Base-by-base conservation (phyloP, 2,113 vertebrate genomes). In the Sebastes fasciatus region DNA sequence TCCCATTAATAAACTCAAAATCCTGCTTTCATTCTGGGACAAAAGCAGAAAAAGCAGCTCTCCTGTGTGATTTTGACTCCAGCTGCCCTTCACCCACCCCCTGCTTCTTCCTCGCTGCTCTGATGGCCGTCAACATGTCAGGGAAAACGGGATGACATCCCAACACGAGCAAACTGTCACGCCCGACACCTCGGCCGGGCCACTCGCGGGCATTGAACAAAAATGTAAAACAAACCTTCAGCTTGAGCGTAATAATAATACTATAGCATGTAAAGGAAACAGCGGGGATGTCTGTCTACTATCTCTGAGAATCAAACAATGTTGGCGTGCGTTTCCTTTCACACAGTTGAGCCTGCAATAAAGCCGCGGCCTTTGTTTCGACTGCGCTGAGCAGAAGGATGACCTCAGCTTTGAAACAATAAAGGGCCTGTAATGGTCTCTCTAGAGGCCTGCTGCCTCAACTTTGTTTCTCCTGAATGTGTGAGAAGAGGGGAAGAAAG, bases 401-500 rank as follows among this genome's bases (percentile, higher is more conserved):
- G 98, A 99, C 98, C 97, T 99, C 97, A 99, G 97, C 97, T 96
- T 95, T 96, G 96, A 97, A 98, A 98, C 97, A 98, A 98, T 98
- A 97, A 97, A 96, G 96, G 95, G 96, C 96, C 97, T 97, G 96
- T 97, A 97, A 97, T 96, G 96, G 96, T 94, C 96, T 97, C 97
- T 97, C 97, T 92, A 95, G 97, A 97, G 97, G 95, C 96, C 96
- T 92, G 95, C 96, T 95, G 97, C 95, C 96, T 96, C 96, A 97
- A 98, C 97, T 98, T 97, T 97, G 96, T 96, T 97, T 96, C 97
- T 97, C 95, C 96, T 97, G 94, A 96, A 96, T 78, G 86, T 91
- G 91, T 86, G 89, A 90, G 85, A 87, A 90, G 82, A 86, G 79
- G 82, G 73, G 83, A 83, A 14, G 77, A 58, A 79, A 65, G 26